Conservation (phyloP, 2,797 vertebrate species). For the Chromis chromis region DNA sequence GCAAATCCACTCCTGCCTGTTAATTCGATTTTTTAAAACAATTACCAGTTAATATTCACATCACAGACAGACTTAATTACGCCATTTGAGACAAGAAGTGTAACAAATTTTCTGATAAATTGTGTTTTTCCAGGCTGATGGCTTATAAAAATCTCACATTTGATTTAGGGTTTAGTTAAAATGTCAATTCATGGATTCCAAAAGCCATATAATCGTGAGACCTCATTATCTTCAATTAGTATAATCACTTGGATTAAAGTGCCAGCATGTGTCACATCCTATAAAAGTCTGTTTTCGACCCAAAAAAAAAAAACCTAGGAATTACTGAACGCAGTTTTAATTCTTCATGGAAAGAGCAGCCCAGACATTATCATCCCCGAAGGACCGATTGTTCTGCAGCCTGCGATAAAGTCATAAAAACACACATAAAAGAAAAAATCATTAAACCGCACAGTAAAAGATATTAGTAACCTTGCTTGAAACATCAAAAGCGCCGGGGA, state of each 20-base stretch:
- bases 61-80: conserved; percentile 28
- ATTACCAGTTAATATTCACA: conserved; percentile 40
- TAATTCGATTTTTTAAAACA: conserved; percentile 26
- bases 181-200: conserved; percentile 43
- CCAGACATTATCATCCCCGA: conserved; percentile 14
- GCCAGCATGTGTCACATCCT: conserved; percentile 30
- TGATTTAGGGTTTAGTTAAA: conserved; percentile 38
- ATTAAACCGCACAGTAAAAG: conserved; percentile 53
- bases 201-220: conserved; percentile 17
- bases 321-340: conserved; percentile 39
- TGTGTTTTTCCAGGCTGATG: conserved; percentile 7
- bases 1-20: conserved; percentile 5
- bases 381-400: conserved; percentile 41
- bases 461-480: conserved; percentile 44
- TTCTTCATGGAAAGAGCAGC: conserved; percentile 26
- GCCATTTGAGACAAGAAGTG: conserved; percentile 37
- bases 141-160: conserved; percentile 22
- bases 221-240: conserved; percentile 54
- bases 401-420: conserved; percentile 61
- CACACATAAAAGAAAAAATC: conserved; percentile 49
- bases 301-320: conserved; percentile 8
- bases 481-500: conserved; percentile 48
- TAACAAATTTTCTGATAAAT: conserved; percentile 12
- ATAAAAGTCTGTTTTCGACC: conserved; percentile 24
- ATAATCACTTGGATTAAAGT: conserved; percentile 42